Base-by-base conservation (phyloP, 2,888 invertebrate genomes). In the Cataglyphis altisquamis region DNA sequence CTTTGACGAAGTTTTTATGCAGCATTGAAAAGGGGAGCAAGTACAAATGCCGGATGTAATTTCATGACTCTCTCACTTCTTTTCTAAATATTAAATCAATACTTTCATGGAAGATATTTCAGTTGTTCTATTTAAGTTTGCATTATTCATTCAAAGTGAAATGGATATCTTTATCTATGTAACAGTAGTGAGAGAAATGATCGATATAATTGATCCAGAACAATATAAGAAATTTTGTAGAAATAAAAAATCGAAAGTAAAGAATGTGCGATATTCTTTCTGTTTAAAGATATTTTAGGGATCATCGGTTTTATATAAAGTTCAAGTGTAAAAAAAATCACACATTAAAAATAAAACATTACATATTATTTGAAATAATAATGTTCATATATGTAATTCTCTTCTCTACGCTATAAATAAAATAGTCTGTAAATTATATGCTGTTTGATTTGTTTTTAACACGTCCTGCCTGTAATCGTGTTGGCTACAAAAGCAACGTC, bases 51-150 rank as follows among this genome's bases (percentile, higher is more conserved):
- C 63, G 62, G 45, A 63, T 62, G 2, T 25, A 3, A 41, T 29
- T 25, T 60, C 41, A 8, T 8, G 29, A 5, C 10, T 72, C 25
- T 18, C 39, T 21, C 10, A 18, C 4, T 48, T 48, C 18, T 18
- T 48, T 57, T 52, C 55, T 41, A 63, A 74, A 74, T 74, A 63
- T 74, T 41, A 63, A 63, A 45, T n/a, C 10, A n/a, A 21, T 32
- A 63, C 63, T 74, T 64, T 63, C 32, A 64, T 32, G 9, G n/a
- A 45, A 74, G 12, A 3, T 41, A 74, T 41, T 41, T 73, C 39
- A 25, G 1, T 9, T 45, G 15, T 15, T 60, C 12, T 29, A 60
- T 6, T 32, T 62, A 73, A 62, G 12, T 62, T n/a, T 29, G 29
- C 25, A 62, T 62, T 73, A 62, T 62, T 73, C 39, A n/a, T 62